phyloP scores from a whole-genome alignment of 1,140 invertebrate species.

The Drosophila nigromelanica region DNA sequence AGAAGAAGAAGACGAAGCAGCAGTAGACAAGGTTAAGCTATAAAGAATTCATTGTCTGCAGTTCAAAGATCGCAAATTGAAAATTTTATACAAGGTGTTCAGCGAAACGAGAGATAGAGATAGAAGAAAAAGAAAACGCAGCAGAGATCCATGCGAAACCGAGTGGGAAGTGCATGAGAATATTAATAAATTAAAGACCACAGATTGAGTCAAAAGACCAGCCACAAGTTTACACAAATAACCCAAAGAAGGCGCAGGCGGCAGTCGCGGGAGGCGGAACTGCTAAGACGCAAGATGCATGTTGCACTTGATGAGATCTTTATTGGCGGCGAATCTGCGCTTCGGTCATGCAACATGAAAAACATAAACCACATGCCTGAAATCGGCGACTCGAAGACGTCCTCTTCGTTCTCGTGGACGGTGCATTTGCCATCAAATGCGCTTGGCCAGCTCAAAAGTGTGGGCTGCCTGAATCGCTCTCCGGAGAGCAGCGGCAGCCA shows the following conservation, averaged over 20 bases:
- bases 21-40: constrained; percentile 76
- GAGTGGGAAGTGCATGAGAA: constrained; percentile 70
- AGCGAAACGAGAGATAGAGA: constrained; percentile 2
- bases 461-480: constrained; percentile 38
- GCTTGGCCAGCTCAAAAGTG: constrained; percentile 30
- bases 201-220: constrained; percentile 71
- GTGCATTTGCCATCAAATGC: constrained; percentile 41
- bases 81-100: constrained; percentile 61
- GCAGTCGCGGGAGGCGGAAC: constrained; percentile 8
- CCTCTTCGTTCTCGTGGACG: not conserved
- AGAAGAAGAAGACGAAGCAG: constrained; percentile 15
- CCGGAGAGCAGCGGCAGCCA: too few relatives aligned
- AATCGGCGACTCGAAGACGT: constrained; percentile 25
- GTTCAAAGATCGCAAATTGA: constrained; percentile 82
- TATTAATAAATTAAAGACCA: constrained; percentile 81
- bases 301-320: constrained; percentile 80
- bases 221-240: constrained; percentile 62
- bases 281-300: constrained; percentile 57
- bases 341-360: constrained; percentile 32
- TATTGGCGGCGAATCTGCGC: constrained; percentile 51
- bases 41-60: constrained; percentile 76
- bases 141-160: constrained; percentile 19
- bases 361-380: constrained; percentile 52
- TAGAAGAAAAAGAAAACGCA: not conserved
- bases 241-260: constrained; percentile 29